These are phyloP conservation scores for Porites cylindrica DNA, from an alignment of 92 coral and sea anemone genomes.

Conservation along the genomic window DNA sequence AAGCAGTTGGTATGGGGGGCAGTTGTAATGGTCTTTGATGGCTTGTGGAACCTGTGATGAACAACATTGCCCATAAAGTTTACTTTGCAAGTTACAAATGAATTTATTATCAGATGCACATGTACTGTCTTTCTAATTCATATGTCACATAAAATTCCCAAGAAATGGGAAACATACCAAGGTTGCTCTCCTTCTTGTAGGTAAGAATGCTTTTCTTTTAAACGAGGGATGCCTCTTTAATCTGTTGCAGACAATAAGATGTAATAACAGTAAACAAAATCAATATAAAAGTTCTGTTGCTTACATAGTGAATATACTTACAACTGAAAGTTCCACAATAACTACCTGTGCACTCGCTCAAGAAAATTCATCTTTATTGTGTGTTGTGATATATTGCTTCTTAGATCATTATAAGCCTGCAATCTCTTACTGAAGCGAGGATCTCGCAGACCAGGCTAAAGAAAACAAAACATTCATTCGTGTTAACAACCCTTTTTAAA, in stretches of 20 bases:
- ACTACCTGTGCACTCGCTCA: slow-evolving; percentile 88
- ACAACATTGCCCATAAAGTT: not conserved
- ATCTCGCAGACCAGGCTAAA: slow-evolving; percentile 95
- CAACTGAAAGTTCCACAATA: not conserved
- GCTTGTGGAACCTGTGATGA: slow-evolving; percentile 88
- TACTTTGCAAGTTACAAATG: not conserved
- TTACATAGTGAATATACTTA: not conserved
- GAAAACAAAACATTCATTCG: not conserved
- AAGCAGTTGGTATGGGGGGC: slow-evolving; percentile 83
- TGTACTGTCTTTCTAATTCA: too few relatives aligned
- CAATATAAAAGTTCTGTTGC: not conserved
- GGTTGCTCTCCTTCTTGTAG: slow-evolving; percentile 86
- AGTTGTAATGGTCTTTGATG: slow-evolving; percentile 88
- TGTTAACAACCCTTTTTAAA: not conserved
- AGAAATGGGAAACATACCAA: slow-evolving; percentile 61
- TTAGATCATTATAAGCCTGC: slow-evolving; percentile 96
- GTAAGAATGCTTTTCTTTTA: slow-evolving; percentile 79
- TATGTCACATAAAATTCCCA: not conserved
- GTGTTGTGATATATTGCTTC: slow-evolving; percentile 96
- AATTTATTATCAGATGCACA: too few relatives aligned
- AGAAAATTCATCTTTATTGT: slow-evolving; percentile 95
- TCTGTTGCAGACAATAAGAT: slow-evolving; percentile 46
- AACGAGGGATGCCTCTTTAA: slow-evolving; percentile 90
- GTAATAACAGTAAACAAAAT: not conserved
- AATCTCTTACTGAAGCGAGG: slow-evolving; percentile 96